Conservation (phyloP, 2,888 invertebrate genomes). For the Minunthozetes semirufus region DNA sequence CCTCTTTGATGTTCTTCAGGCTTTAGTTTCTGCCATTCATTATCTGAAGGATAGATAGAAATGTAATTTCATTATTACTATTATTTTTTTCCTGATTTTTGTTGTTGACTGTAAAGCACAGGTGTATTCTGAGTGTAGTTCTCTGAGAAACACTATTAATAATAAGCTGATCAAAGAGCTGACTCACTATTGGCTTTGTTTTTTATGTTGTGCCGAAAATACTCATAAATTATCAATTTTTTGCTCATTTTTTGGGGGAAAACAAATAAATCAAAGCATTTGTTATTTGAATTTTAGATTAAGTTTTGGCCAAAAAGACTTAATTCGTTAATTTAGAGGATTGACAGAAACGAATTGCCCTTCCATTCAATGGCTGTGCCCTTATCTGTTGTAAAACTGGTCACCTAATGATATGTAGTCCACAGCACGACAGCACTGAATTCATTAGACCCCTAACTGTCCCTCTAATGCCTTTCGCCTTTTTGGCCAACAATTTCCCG, state of each 20-base stretch:
- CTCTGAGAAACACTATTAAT: not conserved
- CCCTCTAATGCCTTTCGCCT: not conserved
- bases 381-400: not conserved
- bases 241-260: not conserved
- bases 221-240: not conserved
- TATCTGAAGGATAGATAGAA: too few relatives aligned
- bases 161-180: not conserved
- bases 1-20: too few relatives aligned
- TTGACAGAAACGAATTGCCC: too few relatives aligned
- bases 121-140: too few relatives aligned
- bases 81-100: not conserved
- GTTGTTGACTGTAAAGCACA: not conserved
- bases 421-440: not conserved
- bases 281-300: not conserved
- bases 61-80: too few relatives aligned
- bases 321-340: not conserved
- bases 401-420: slow-evolving; percentile 1
- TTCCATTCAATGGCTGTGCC: not conserved
- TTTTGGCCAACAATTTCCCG: not conserved
- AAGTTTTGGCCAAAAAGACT: not conserved
- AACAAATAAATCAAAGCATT: slow-evolving; percentile 19
- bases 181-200: not conserved
- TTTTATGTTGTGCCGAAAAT: not conserved
- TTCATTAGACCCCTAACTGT: not conserved
- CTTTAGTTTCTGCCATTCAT: too few relatives aligned